phyloP scores from a whole-genome alignment of 2,797 vertebrate genomes.

The Pseudotriccus pelzelni region DNA sequence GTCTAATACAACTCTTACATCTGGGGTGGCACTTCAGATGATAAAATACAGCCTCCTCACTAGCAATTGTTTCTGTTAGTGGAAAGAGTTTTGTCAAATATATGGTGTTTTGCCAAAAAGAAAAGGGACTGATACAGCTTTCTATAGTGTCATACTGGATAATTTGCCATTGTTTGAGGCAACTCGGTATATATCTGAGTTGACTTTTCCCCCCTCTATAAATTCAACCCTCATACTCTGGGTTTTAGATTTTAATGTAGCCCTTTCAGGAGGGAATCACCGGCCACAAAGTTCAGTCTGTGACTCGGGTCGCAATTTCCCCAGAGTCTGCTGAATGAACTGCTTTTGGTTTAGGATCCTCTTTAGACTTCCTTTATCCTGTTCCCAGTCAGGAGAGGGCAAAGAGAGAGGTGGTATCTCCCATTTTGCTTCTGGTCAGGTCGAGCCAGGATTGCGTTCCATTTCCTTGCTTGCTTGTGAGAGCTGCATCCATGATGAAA shows the following conservation, averaged over 20 bases:
- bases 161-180: neutral
- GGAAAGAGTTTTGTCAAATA: neutral
- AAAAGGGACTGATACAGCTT: neutral
- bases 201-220: neutral
- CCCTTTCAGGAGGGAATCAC: neutral
- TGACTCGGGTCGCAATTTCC: neutral
- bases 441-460: accelerated
- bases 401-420: neutral
- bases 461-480: neutral
- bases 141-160: neutral
- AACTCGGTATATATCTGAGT: neutral
- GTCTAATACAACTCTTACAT: neutral
- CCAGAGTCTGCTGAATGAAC: neutral
- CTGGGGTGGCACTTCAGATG: neutral
- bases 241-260: neutral
- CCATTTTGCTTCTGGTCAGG: neutral
- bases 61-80: neutral
- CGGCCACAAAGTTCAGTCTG: neutral
- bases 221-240: neutral
- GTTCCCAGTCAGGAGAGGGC: neutral
- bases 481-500: neutral
- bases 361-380: neutral
- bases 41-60: neutral
- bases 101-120: neutral
- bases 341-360: neutral